Conservation (phyloP, 2,797 vertebrate genomes). For the Eulemur mongoz region DNA sequence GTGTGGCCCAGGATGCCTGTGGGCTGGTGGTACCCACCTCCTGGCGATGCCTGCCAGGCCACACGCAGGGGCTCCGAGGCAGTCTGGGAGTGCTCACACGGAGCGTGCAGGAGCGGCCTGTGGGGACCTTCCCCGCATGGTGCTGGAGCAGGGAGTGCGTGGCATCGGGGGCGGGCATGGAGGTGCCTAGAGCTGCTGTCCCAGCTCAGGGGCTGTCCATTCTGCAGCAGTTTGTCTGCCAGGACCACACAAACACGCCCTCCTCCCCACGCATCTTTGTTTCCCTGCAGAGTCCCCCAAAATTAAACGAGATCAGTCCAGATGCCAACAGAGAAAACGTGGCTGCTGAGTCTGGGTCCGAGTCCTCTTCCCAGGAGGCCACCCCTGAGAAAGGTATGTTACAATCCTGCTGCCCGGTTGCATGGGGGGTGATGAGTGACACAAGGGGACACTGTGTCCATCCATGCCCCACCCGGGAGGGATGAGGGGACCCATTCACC, state of each 20-base stretch:
- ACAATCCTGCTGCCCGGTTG: rapidly evolving
- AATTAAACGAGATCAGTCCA: constrained; percentile 88
- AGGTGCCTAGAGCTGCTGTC: background rate
- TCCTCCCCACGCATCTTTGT: background rate
- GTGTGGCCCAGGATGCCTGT: background rate
- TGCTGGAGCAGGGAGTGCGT: too few species aligned
- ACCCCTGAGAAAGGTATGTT: constrained; percentile 94
- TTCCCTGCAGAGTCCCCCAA: constrained; percentile 92
- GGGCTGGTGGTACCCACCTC: background rate
- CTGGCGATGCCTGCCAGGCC: background rate
- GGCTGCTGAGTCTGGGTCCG: constrained; percentile 87
- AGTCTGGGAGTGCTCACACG: background rate
- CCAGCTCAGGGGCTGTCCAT: background rate
- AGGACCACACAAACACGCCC: background rate
- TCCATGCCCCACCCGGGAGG: background rate
- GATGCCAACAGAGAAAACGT: constrained; percentile 92
- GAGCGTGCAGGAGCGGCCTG: rapidly evolving
- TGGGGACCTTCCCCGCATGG: too few species aligned
- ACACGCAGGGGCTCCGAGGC: background rate
- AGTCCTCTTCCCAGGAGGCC: constrained; percentile 93
- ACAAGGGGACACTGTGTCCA: background rate
- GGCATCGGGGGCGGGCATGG: too few species aligned
- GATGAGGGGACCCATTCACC: background rate
- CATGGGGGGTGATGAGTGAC: rapidly evolving
- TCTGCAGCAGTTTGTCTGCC: rapidly evolving